phyloP scores from a whole-genome alignment of 2,888 invertebrate genomes.

The Cantharis flavilabris region DNA sequence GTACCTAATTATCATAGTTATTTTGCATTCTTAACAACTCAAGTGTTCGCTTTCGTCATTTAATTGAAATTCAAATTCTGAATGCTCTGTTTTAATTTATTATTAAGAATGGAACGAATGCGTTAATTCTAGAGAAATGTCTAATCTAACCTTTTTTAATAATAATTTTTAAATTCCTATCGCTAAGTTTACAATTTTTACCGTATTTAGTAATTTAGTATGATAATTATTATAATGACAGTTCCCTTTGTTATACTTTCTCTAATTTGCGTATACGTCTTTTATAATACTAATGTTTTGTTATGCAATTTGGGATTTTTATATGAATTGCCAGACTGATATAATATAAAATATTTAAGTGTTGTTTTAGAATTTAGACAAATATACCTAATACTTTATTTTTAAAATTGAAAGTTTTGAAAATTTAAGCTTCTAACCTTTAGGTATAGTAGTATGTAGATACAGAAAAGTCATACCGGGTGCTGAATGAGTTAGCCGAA shows the following conservation, averaged over 20 bases:
- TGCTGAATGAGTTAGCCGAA: too few relatives aligned
- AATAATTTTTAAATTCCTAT: too few relatives aligned
- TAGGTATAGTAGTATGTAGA: too few relatives aligned
- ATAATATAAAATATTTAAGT: background rate
- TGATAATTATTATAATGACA: background rate
- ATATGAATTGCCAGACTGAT: background rate
- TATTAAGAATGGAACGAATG: background rate
- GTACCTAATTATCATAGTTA: background rate
- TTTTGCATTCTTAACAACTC: background rate
- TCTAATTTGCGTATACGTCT: background rate
- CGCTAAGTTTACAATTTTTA: background rate
- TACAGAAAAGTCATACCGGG: too few relatives aligned
- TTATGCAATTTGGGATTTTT: background rate
- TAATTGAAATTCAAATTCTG: background rate
- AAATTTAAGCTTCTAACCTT: too few relatives aligned
- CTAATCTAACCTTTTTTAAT: background rate
- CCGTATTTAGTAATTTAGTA: background rate
- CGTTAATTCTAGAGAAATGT: background rate
- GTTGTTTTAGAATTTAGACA: too few relatives aligned
- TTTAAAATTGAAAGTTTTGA: too few relatives aligned
- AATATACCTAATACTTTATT: too few relatives aligned
- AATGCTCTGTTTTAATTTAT: background rate
- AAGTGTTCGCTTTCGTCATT: background rate
- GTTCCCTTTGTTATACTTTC: background rate
- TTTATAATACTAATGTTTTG: background rate